A percentile compares a stretch with the other conserved stretches of the same genome.
These are phyloP conservation scores for Drosophila jambulina DNA, from an alignment of 1,140 invertebrate genomes.

Conservation along the genomic window DNA sequence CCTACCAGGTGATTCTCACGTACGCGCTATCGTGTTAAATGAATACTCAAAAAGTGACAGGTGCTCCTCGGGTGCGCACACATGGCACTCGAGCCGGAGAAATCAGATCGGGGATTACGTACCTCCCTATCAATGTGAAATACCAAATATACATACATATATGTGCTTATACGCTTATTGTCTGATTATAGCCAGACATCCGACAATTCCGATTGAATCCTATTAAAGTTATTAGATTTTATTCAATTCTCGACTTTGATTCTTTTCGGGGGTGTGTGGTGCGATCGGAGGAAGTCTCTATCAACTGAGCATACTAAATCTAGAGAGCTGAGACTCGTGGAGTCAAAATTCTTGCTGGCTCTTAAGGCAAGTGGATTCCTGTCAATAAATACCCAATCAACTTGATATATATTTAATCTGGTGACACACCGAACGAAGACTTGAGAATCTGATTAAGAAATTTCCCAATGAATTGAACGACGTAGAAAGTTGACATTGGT, in stretches of 20 bases:
- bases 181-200: conserved; percentile 30
- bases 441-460: conserved; percentile 5
- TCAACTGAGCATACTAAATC: not conserved
- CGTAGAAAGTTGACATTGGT: conserved; percentile 3
- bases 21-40: conserved; percentile 53
- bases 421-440: not conserved
- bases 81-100: conserved; percentile 20
- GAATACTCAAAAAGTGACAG: conserved; percentile 55
- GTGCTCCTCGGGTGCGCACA: not conserved
- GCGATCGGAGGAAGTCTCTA: not conserved
- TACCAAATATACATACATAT: conserved; percentile 13
- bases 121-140: conserved; percentile 28
- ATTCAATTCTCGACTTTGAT: conserved; percentile 19
- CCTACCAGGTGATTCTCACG: conserved; percentile 47
- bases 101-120: conserved; percentile 17
- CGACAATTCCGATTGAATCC: conserved; percentile 4
- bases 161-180: conserved; percentile 17
- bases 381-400: not conserved
- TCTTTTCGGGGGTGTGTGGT: not conserved
- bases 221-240: conserved; percentile 30
- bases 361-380: not conserved
- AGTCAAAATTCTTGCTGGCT: not conserved
- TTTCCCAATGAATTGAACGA: not conserved
- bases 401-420: not conserved
- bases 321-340: not conserved